Evolutionary conservation across 2,888 invertebrate genomes (phyloP).

Genomic region (Ochlodes sylvanus): DNA sequence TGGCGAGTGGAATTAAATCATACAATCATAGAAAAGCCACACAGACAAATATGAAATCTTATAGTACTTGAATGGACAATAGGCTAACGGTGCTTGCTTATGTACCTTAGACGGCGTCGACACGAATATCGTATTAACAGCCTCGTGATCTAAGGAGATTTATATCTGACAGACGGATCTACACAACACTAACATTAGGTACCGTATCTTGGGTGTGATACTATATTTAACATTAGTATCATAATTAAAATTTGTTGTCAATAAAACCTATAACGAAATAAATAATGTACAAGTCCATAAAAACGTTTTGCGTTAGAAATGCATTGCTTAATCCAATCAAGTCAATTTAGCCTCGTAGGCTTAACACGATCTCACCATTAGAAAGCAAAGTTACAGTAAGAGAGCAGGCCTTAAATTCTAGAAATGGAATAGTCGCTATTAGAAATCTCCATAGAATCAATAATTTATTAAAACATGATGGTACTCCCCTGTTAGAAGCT

Average conservation of each 20-base stretch:
- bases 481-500: neutral
- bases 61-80: constrained; percentile 78
- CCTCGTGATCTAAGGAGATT: constrained; percentile 81
- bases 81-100: constrained; percentile 70
- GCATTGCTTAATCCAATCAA: constrained; percentile 7
- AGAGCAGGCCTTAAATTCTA: constrained; percentile 8
- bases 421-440: constrained; percentile 9
- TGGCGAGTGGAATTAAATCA: constrained; percentile 58
- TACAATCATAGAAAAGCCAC: constrained; percentile 66
- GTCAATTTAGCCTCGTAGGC: neutral
- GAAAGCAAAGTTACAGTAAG: constrained; percentile 15
- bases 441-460: constrained; percentile 5
- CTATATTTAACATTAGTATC: neutral
- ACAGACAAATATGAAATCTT: constrained; percentile 78
- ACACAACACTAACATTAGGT: constrained; percentile 18
- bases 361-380: constrained; percentile 26
- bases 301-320: neutral
- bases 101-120: constrained; percentile 73
- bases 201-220: neutral
- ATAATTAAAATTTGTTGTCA: neutral
- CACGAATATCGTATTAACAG: constrained; percentile 83
- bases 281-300: neutral
- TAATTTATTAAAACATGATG: constrained; percentile 2
- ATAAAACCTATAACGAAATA: neutral
- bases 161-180: constrained; percentile 67